phyloP scores from a whole-genome alignment of 2,888 invertebrate genomes.

The Heliconius erato region DNA sequence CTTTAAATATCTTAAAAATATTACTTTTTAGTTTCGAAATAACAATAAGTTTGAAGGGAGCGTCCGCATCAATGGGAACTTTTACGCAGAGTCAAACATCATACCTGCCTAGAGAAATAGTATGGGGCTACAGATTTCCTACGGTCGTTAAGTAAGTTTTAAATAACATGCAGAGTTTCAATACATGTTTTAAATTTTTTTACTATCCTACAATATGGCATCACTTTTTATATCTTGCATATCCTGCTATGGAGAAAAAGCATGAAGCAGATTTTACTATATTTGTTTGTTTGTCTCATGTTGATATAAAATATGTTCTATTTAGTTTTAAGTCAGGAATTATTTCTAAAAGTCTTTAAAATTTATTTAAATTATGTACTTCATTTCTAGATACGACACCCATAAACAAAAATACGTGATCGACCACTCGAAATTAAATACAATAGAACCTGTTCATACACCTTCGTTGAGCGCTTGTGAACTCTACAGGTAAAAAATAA shows the following conservation, averaged over 20 bases:
- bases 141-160: conserved; percentile 87
- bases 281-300: too few relatives aligned
- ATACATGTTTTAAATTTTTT: too few relatives aligned
- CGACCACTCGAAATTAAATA: conserved; percentile 88
- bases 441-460: conserved; percentile 87
- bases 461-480: conserved; percentile 92
- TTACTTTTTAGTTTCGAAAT: conserved; percentile 88
- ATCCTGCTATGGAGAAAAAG: too few relatives aligned
- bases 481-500: conserved; percentile 68
- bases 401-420: conserved; percentile 87
- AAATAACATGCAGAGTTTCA: neutral
- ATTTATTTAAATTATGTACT: neutral
- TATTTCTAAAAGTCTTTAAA: too few relatives aligned
- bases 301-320: too few relatives aligned
- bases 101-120: conserved; percentile 91
- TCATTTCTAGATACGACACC: conserved; percentile 79
- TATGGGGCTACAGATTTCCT: conserved; percentile 93
- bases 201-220: too few relatives aligned
- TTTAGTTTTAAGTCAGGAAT: too few relatives aligned
- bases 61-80: conserved; percentile 91
- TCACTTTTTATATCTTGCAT: too few relatives aligned
- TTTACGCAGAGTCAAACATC: conserved; percentile 91
- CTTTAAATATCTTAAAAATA: too few relatives aligned
- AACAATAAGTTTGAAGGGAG: conserved; percentile 93
- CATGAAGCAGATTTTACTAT: too few relatives aligned